Evolutionary conservation across 2,113 vertebrate genomes (phyloP).

Genomic region (Polyodon spathula): DNA sequence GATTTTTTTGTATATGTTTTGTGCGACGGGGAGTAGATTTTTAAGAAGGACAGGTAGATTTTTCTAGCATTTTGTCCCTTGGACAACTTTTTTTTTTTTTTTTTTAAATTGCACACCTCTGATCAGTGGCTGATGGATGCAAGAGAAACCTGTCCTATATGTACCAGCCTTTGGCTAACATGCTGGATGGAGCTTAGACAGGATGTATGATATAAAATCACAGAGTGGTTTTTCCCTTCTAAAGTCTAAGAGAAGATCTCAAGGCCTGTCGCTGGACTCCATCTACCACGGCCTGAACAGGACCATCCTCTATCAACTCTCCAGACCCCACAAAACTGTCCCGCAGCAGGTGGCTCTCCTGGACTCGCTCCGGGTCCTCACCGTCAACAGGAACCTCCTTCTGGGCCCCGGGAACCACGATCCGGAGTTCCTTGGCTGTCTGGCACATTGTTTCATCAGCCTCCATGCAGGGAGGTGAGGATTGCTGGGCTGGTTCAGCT

Average conservation of each 20-base stretch:
- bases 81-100: too few species aligned
- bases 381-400: slow-evolving; percentile 90
- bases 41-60: too few species aligned
- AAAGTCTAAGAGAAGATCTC: slow-evolving; percentile 90
- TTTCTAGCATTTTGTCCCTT: too few species aligned
- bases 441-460: slow-evolving; percentile 92
- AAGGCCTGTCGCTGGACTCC: slow-evolving; percentile 84
- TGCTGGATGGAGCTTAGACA: too few species aligned
- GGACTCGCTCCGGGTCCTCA: slow-evolving; percentile 83
- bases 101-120: too few species aligned
- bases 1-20: too few species aligned
- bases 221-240: not conserved
- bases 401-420: slow-evolving; percentile 93
- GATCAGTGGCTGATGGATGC: too few species aligned
- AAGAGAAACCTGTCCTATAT: too few species aligned
- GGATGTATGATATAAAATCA: too few species aligned
- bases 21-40: too few species aligned
- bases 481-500: not conserved
- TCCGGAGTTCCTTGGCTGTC: slow-evolving; percentile 92
- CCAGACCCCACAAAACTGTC: slow-evolving; percentile 88
- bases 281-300: slow-evolving; percentile 96
- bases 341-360: slow-evolving; percentile 93
- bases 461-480: slow-evolving; percentile 82
- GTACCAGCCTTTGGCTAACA: too few species aligned
- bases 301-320: slow-evolving; percentile 96